phyloP scores from a whole-genome alignment of 2,888 invertebrate genomes.

The Polymixis lichenea region DNA sequence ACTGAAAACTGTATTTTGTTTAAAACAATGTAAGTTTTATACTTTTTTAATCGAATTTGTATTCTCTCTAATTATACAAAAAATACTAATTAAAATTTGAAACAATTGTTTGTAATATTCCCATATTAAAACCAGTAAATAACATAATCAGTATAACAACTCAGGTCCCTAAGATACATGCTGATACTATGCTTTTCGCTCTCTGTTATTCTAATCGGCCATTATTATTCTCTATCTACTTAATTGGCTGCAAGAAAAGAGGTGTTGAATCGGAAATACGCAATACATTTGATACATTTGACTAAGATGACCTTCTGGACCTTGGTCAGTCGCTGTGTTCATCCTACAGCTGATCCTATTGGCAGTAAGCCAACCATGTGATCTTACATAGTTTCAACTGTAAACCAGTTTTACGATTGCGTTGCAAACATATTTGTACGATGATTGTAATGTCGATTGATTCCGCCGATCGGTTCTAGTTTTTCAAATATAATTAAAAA shows the following conservation, averaged over 20 bases:
- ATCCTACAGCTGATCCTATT: constrained; percentile 54
- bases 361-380: constrained; percentile 60
- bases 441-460: constrained; percentile 35
- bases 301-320: constrained; percentile 40
- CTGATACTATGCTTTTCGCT: background rate
- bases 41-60: too few relatives aligned
- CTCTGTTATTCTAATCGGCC: too few relatives aligned
- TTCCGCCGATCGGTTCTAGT: background rate
- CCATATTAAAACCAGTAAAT: too few relatives aligned
- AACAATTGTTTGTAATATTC: too few relatives aligned
- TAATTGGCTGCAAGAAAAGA: background rate
- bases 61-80: too few relatives aligned
- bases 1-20: too few relatives aligned
- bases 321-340: constrained; percentile 41
- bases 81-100: too few relatives aligned
- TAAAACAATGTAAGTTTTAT: too few relatives aligned
- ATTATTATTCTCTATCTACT: background rate
- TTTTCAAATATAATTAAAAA: background rate
- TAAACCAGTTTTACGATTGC: constrained; percentile 53
- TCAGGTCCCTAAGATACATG: too few relatives aligned
- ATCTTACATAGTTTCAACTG: constrained; percentile 46
- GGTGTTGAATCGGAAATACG: constrained; percentile 35
- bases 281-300: constrained; percentile 2
- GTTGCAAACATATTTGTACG: constrained; percentile 38
- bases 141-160: too few relatives aligned